Base-by-base conservation (phyloP, 2,888 invertebrate species). In the Tenthredo scrophulariae region DNA sequence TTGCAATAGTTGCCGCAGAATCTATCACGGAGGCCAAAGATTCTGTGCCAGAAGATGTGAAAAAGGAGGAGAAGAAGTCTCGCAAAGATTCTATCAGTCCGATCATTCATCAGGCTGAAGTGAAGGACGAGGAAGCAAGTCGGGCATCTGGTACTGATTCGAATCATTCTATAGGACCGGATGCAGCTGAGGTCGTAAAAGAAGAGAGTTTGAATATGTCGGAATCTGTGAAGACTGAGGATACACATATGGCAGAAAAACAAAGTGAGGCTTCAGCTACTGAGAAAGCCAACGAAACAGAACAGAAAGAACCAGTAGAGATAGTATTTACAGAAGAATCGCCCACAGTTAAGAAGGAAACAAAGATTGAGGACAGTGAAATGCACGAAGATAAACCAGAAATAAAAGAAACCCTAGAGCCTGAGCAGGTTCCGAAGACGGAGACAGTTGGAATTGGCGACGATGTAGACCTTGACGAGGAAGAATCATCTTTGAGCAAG, bases 401-500 rank as follows among this genome's bases (percentile, higher is more conserved):
- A 58, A 85, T 88, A 70, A 89, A 88, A 75, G 91, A 90, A 37
- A 88, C 87, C n/a, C 90, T 89, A 67, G 89, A 89, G 67, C 86
- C 86, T 0, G 86, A 92, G 87, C 26, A 85, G 5, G 85, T 85
- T 5, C 67, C 86, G 5, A 88, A 89, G 75, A 92, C 92, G 70
- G 92, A 92, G 83, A 77, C 85, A 1, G 91, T 91, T 65, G 92
- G 93, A 2, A 91, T 93, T 4, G 93, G 93, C 88, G 93, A 94
- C 46, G 91, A 91, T 0, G 92, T 92, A 65, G 94, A 94, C 84
- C 93, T 92, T 46, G 93, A 92, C 77, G 93, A 93, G 83, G 93
- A 93, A 84, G 92, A 93, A 77, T 90, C 93, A 0, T 89, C 91
- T 2, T 62, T 91, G 18, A 91, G 89, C 75, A 93, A 93, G 87